Base-by-base conservation (phyloP, 2,888 invertebrate species). In the Drosophila koepferae region DNA sequence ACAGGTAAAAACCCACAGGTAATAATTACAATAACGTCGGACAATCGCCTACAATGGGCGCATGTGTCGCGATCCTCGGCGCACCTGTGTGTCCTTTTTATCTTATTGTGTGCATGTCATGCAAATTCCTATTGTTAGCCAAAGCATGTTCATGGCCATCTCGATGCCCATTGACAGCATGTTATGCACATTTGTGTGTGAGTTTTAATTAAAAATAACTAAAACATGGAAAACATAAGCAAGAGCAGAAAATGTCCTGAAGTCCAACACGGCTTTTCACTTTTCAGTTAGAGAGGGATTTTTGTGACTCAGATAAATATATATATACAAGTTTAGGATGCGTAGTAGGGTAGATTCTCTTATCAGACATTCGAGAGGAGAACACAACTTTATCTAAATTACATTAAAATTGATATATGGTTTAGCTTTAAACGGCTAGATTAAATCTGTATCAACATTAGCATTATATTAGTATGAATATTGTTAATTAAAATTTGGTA, bases 21-120 rank as follows among this genome's bases (percentile, higher is more conserved):
- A 86, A 88, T 66, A 73, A 83, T 78, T 71, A 62, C 69, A 79
- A 72, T 69, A 77, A 59, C 61, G 63, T 63, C 70, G 34, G 51
- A 65, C 61, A 77, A 49, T 46, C 38, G 28, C 10, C 36, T 31
- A 75, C 77, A 82, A 86, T 73, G 55, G 59, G 9, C 38, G 38
- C 54, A 23, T 38, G 9, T 38, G 56, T 28, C 60, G 66, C 63
- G 61, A 67, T 65, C 61, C 65, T 36, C 23, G 12, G 18, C 38
- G 20, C 59, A 80, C 80, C 80, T 77, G 80, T 80, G 63, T 46
- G 58, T 49, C 44, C 59, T 48, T 77, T 77, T 51, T 41, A 61
- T 36, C 70, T 55, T 73, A 40, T 60, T 69, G 64, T 49, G 23
- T 61, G 46, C 43, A 44, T 40, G 51, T 60, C 77, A 77, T 70